A percentile compares a stretch with the other conserved stretches of the same genome.
phyloP scores from a whole-genome alignment of 2,797 vertebrate species.

The Mormyrops boulengeri region DNA sequence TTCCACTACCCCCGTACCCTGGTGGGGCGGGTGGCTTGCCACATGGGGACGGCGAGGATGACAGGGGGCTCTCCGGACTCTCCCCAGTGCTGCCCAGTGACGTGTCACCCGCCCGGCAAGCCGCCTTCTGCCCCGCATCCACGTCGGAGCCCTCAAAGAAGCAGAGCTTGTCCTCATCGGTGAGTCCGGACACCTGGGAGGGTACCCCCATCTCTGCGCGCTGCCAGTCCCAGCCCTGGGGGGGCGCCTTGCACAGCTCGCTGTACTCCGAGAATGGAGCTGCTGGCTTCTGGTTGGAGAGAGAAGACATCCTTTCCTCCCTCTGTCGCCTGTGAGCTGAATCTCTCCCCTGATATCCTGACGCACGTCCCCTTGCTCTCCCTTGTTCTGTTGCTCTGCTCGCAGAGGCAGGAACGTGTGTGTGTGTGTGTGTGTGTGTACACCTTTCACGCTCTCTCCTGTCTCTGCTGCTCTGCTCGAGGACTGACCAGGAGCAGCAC shows the following conservation, averaged over 20 bases:
- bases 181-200: constrained; percentile 64
- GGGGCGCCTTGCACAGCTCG: constrained; percentile 68
- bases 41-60: constrained; percentile 55
- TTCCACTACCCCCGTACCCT: constrained; percentile 44
- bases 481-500: constrained; percentile 47
- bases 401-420: constrained; percentile 4
- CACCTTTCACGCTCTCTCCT: constrained; percentile 13
- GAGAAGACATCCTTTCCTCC: constrained; percentile 71
- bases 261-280: constrained; percentile 69
- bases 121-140: constrained; percentile 69
- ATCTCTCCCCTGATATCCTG: neutral
- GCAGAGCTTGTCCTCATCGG: constrained; percentile 85
- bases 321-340: neutral
- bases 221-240: constrained; percentile 80
- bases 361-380: constrained; percentile 21
- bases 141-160: constrained; percentile 70
- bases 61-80: constrained; percentile 60
- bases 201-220: constrained; percentile 61
- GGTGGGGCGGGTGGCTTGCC: constrained; percentile 50
- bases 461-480: constrained; percentile 34
- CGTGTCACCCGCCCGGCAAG: constrained; percentile 53
- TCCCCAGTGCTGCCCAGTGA: constrained; percentile 62
- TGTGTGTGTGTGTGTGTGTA: constrained; percentile 16
- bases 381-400: constrained; percentile 32
- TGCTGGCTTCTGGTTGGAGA: constrained; percentile 72